Base-by-base conservation (phyloP, 2,797 vertebrate species). In the Adrianichthys oophorus region DNA sequence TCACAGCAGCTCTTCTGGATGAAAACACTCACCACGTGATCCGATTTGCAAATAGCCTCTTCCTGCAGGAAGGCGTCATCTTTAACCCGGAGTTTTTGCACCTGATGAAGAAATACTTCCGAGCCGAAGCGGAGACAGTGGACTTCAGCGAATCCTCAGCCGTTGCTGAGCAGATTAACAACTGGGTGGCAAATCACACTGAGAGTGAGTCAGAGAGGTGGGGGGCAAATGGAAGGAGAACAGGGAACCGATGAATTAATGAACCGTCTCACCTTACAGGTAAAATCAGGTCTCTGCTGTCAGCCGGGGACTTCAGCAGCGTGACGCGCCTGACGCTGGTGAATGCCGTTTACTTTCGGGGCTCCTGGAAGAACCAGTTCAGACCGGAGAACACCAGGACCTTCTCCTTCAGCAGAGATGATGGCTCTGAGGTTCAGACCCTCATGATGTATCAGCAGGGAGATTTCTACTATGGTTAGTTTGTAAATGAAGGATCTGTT, bases 401-500 rank as follows among this genome's bases (percentile, higher is more conserved):
- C 2, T 98, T 98, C 84, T 97, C 96, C 69, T 99, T 99, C 83
- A 98, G 94, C 82, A 96, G 93, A 86, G 98, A 99, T 52, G 96
- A 99, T 48, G 96, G 98, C 89, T 96, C 93, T 50, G 96, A 99
- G 78, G 94, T 98, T 42, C 98, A 98, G 85, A 97, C 97, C 43
- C 94, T 94, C 43, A 99, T 98, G 98, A 99, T 99, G 98, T 98
- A 98, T 89, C 98, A 98, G 58, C 96, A 96, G 85, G 98, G 96
- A 81, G 96, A 98, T 78, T 99, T 99, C 91, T 98, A 95, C 90
- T 99, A 99, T 0, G 97, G 97, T 98, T 74, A 69, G 91, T 42
- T 40, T 32, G 48, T 21, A 14, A 37, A 18, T 56, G 16, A 59
- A 41, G 44, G 53, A 40, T 19, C 24, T 15, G 47, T 14, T 52